Percentiles rank a stretch among this genome's conserved stretches.
Evolutionary conservation across 2,888 invertebrate species (phyloP).

Genomic region (Gryllus longicercus): DNA sequence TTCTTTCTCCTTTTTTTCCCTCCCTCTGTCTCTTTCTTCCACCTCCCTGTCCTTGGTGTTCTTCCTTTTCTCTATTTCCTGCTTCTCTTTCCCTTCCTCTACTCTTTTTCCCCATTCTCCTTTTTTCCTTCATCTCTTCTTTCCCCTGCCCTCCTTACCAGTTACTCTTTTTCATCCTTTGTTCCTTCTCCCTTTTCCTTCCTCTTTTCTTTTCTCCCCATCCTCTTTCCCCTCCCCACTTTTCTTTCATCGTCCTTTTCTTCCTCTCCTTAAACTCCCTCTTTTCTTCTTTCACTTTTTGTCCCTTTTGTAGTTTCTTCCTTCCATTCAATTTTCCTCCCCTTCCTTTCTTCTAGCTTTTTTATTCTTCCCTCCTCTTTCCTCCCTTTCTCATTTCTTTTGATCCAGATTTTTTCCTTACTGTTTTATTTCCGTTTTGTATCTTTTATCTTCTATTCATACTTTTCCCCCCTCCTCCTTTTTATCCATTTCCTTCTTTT

Average conservation of each 20-base stretch:
- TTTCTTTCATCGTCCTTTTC: background rate
- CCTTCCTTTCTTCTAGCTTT: background rate
- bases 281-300: background rate
- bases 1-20: background rate
- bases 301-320: background rate
- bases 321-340: background rate
- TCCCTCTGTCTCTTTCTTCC: background rate
- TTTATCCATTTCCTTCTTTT: background rate
- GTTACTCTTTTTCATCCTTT: background rate
- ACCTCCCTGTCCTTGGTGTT: no score
- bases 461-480: background rate
- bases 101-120: background rate
- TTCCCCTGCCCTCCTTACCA: no score
- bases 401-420: background rate
- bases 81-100: background rate
- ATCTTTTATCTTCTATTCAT: background rate
- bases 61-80: background rate
- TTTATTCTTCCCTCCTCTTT: background rate
- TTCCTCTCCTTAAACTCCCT: background rate
- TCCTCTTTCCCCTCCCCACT: background rate
- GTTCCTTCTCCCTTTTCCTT: background rate
- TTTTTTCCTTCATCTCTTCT: background rate
- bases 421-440: background rate
- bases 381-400: background rate
- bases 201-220: background rate